Evolutionary conservation across 92 coral and sea anemone genomes (phyloP), one percentile per base, ranked within the genome.

Genomic region (Porites lobata): DNA sequence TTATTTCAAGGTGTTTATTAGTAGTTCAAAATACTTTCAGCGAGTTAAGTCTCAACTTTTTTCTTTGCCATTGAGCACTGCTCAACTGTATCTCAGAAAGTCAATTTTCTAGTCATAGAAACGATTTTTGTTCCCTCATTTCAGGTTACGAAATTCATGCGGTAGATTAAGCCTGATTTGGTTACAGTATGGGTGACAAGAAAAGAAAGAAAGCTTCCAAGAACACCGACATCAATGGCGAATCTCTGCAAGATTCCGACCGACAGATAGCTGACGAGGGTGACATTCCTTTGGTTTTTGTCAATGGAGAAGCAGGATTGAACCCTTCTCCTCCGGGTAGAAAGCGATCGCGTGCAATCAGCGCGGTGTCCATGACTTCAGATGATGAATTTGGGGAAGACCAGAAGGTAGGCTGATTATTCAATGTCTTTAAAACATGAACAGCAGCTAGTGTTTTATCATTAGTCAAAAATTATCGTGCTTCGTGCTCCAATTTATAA

Each of bases 331-430:
- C 47, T 0, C 9, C 1, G 6, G 29, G 26, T 1, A 63, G 87
- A 29, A 84, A 61, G 15, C 26, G 77, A 18, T 76, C 89, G 1
- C 82, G 89, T 66, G 50, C 74, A 7, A 22, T 85, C 1, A 85
- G 89, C 77, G 17, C 8, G 12, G 77, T 85, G 12, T 85, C 77
- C 8, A 85, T 85, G 89, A 19, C 22, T 19, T 85, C 89, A 12
- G 61, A 32, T 72, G 81, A 47, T 14, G 88, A 26, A 9, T 61
- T 3, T 18, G 58, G 29, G 9, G 65, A 64, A 7, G 7, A 10
- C 5, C 20, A 2, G 52, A 52, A 2, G 63, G 88, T 84, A 75
- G 8, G 52, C 32, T 1, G 26, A 79, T 8, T 53, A 6, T 21
- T 38, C 56, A 11, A 6, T 22, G 22, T 8, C 14, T 38, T 32